These are phyloP conservation scores for Euschistus heros DNA, from an alignment of 1,140 invertebrate genomes.

Conservation along the genomic window DNA sequence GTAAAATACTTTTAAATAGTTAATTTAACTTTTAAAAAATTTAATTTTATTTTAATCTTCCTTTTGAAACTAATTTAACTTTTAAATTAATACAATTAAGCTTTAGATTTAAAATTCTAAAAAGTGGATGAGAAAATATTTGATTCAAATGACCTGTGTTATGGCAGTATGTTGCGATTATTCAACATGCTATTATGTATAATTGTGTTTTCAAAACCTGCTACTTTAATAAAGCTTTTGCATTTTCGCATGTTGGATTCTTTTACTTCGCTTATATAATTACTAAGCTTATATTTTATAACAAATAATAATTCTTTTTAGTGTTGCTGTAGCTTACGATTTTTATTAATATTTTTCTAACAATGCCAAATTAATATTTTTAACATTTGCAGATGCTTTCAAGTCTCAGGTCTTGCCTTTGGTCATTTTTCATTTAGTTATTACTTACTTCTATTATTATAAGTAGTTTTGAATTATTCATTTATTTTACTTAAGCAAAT, in stretches of 20 bases:
- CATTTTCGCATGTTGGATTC: conserved; percentile 12
- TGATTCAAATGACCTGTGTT: too few species aligned
- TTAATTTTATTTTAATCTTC: too few species aligned
- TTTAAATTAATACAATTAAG: too few species aligned
- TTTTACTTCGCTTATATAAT: conserved; percentile 6
- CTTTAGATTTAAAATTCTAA: too few species aligned
- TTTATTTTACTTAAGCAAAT: too few species aligned
- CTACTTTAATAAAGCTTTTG: conserved; percentile 10
- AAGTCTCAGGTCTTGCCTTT: conserved; percentile 12
- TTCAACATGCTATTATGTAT: conserved; percentile 1
- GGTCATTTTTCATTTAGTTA: too few species aligned
- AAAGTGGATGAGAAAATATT: too few species aligned
- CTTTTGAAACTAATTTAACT: too few species aligned
- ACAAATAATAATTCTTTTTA: conserved; percentile 3
- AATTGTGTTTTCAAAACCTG: conserved; percentile 4
- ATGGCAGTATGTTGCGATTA: conserved; percentile 1
- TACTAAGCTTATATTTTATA: conserved; percentile 2
- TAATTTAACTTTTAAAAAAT: too few species aligned
- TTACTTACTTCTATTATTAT: too few species aligned
- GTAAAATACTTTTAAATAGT: too few species aligned
- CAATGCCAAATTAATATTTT: background rate
- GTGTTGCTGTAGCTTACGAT: conserved; percentile 5
- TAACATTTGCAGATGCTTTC: conserved; percentile 10
- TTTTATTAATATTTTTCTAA: background rate
- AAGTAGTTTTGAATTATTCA: too few species aligned